Base-by-base conservation (phyloP, 2,797 vertebrate species). In the Pseudomugil tenellus region DNA sequence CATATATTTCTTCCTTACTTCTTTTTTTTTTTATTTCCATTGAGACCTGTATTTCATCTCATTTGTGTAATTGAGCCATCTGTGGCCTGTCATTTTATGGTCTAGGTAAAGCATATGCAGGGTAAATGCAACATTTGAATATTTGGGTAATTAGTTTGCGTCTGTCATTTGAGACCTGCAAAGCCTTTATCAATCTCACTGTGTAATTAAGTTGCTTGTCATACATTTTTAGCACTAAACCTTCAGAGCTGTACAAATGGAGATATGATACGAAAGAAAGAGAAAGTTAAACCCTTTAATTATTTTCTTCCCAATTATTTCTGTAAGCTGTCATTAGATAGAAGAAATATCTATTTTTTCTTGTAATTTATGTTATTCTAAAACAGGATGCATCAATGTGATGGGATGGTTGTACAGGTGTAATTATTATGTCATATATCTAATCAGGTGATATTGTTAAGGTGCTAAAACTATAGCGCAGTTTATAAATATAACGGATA, bases 151-250 rank as follows among this genome's bases (percentile, higher is more conserved):
- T 88, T 77, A 81, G 57, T 79, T 76, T 72, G 61, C 58, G 66
- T 48, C 54, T 80, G 59, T 81, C 83, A 77, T 72, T 63, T 63
- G 72, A 84, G 79, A 81, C 58, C 57, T 23, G 48, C 19, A 0
- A 61, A 72, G 60, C 25, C 13, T 77, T 84, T 66, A 68, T 77
- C 62, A 78, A 67, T 84, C 69, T 64, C 29, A 39, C 39, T 62
- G 31, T 77, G n/a, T 75, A 78, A 89, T 88, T 80, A 80, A 76
- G n/a, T 63, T 70, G 62, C 77, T 74, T 66, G 65, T 79, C 63
- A 41, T 28, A 72, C 61, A 80, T 69, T 83, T 83, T 74, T 67
- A 77, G 64, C 58, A 43, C 14, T 35, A 55, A 48, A 52, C 62
- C 28, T 14, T 75, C 13, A 62, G 49, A 74, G 58, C 61, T 26